Evolutionary conservation across 2,888 invertebrate genomes (phyloP), one percentile per base, ranked within the genome.

Genomic region (Stegana nigrithorax): DNA sequence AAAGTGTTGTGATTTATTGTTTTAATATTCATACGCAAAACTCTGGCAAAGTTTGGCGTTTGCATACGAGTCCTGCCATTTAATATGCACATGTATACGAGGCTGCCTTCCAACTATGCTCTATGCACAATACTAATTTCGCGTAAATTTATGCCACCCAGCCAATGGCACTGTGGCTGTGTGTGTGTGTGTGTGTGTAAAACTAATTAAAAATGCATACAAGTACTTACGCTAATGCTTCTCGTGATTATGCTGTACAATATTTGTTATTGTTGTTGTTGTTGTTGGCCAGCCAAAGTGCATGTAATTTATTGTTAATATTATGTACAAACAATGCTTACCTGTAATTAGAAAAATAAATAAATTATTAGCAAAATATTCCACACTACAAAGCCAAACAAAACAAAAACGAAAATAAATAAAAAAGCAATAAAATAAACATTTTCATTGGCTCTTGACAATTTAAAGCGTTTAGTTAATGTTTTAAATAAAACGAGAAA

Each of bases 341-440:
- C 76, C 76, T 77, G 76, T 69, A 77, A 77, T 78, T 77, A 78
- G 65, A 76, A 79, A 67, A 79, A 71, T 62, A 73, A 73, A 75
- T 64, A 55, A 36, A 55, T 32, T 36, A 36, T 55, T 55, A 55
- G 29, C 32, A 67, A 25, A 60, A n/a, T n/a, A n/a, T n/a, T n/a
- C n/a, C n/a, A n/a, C n/a, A n/a, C n/a, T n/a, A n/a, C n/a, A n/a
- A n/a, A n/a, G n/a, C n/a, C n/a, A n/a, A 45, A 45, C 5, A 45
- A 44, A 60, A 58, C 53, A 60, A 64, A 63, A 26, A 56, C 5
- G 25, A 53, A 2, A 53, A 53, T 29, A 29, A 39, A 39, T 39
- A 10, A 39, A 4, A 10, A 5, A 39, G 6, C 14, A 25, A 21
- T 8, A 21, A 47, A 17, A 47, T 19, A 12, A 21, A 21, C 53